These are phyloP conservation scores for Eupelmus urozonus DNA, from an alignment of 2,888 invertebrate species.

Conservation along the genomic window DNA sequence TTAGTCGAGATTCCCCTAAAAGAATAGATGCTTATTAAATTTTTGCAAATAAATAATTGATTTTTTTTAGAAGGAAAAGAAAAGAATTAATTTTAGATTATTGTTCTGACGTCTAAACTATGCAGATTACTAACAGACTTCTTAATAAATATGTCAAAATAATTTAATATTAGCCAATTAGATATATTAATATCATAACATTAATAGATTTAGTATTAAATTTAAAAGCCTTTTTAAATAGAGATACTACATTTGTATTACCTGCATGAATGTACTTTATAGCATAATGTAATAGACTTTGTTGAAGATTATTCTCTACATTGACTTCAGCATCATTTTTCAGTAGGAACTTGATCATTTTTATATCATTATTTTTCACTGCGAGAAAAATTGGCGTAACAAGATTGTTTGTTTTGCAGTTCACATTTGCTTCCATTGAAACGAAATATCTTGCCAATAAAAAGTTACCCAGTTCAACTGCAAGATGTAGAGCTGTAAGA, in stretches of 20 bases:
- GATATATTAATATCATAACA: too few relatives aligned
- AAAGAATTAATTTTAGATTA: too few relatives aligned
- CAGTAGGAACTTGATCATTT: conserved; percentile 9
- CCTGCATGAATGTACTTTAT: not conserved
- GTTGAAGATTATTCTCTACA: not conserved
- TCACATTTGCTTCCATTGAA: not conserved
- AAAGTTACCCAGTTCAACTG: not conserved
- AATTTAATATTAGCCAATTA: too few relatives aligned
- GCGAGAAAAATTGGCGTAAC: not conserved
- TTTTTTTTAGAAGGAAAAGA: conserved; percentile 2
- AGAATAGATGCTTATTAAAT: not conserved
- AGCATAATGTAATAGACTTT: not conserved
- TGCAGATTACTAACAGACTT: too few relatives aligned
- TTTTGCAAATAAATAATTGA: not conserved
- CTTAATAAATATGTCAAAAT: too few relatives aligned
- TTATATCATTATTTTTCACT: conserved; percentile 3
- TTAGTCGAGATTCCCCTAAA: conserved; percentile 3
- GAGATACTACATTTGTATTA: not conserved
- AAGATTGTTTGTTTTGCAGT: not conserved
- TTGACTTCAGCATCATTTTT: not conserved
- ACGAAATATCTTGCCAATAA: not conserved
- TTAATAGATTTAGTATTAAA: not conserved
- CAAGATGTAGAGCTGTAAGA: conserved; percentile 1
- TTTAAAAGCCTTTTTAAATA: conserved; percentile 2
- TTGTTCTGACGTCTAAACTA: too few relatives aligned